phyloP scores from a whole-genome alignment of 2,888 invertebrate species.

The Liodrosophila aerea region DNA sequence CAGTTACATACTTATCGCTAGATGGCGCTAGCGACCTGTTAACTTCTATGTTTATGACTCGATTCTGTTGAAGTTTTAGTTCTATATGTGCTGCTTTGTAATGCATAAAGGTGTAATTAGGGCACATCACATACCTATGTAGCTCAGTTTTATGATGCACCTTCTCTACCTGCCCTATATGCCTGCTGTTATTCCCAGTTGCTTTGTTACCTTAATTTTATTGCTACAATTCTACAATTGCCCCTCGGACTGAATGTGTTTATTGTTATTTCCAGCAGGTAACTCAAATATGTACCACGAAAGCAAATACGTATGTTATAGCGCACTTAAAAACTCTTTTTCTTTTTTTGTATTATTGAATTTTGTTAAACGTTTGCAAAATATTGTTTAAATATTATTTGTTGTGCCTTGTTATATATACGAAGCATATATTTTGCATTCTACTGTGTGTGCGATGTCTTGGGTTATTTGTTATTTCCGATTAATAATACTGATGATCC shows the following conservation, averaged over 20 bases:
- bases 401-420: conserved; percentile 23
- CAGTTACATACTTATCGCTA: too few relatives aligned
- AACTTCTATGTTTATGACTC: too few relatives aligned
- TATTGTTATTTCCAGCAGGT: conserved; percentile 23
- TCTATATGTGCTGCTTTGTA: too few relatives aligned
- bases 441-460: conserved; percentile 18
- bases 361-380: conserved; percentile 56
- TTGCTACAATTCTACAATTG: conserved; percentile 20
- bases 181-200: too few relatives aligned
- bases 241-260: conserved; percentile 7
- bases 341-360: conserved; percentile 4
- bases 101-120: too few relatives aligned
- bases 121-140: too few relatives aligned
- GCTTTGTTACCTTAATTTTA: too few relatives aligned
- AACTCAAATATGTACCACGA: conserved; percentile 46
- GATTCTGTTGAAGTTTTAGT: too few relatives aligned
- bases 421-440: conserved; percentile 18
- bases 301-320: conserved; percentile 23
- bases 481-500: conserved; percentile 46
- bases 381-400: conserved; percentile 67
- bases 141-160: too few relatives aligned
- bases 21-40: too few relatives aligned
- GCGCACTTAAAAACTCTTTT: conserved; percentile 59
- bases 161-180: too few relatives aligned
- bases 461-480: conserved; percentile 29